These are phyloP conservation scores for Ditylenchus dipsaci DNA, from an alignment of 1,140 invertebrate species.

Conservation along the genomic window DNA sequence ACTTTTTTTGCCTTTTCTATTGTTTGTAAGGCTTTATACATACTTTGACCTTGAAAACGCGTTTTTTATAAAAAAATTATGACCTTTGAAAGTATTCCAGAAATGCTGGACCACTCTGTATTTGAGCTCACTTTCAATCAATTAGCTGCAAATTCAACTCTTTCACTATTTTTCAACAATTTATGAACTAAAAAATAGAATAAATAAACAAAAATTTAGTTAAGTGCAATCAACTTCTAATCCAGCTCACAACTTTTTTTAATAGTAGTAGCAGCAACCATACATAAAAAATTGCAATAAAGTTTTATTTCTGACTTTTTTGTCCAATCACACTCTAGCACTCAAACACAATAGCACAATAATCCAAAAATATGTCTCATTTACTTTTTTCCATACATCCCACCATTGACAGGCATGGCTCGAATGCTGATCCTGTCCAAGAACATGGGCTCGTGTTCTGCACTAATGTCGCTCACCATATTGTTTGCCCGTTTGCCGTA, in stretches of 20 bases:
- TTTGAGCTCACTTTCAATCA: too few species aligned
- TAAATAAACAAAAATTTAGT: not conserved
- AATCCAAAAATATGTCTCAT: not conserved
- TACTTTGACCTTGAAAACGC: too few species aligned
- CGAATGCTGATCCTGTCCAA: conserved; percentile 3
- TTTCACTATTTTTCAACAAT: too few species aligned
- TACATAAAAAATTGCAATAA: not conserved
- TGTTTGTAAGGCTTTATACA: too few species aligned
- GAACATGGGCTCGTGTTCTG: conserved; percentile 8
- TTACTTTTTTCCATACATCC: conserved; percentile 17
- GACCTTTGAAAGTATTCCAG: too few species aligned
- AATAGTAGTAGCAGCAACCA: not conserved
- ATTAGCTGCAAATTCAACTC: too few species aligned
- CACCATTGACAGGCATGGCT: conserved; percentile 22
- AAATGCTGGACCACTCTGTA: too few species aligned
- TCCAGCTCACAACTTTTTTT: not conserved
- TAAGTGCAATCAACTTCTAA: not conserved
- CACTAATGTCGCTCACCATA: not conserved
- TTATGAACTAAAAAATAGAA: not conserved
- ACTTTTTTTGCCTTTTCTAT: too few species aligned
- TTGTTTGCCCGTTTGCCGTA: too few species aligned
- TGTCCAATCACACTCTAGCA: not conserved
- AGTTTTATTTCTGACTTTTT: not conserved
- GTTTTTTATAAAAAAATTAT: too few species aligned
- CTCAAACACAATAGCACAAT: not conserved